phyloP scores from a whole-genome alignment of 2,113 vertebrate species.

The Aramus guarauna region DNA sequence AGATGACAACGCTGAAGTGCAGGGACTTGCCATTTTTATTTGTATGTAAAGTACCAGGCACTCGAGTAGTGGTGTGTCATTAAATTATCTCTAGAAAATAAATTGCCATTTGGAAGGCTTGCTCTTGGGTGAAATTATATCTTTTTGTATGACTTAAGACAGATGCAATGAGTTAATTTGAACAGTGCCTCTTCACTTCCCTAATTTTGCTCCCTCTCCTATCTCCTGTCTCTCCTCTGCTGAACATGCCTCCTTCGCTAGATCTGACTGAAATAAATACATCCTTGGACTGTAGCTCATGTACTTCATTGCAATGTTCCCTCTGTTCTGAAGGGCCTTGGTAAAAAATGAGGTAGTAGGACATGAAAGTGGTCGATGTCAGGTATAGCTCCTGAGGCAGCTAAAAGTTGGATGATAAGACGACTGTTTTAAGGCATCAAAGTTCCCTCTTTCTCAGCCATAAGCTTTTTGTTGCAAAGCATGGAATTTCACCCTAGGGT shows the following conservation, averaged over 20 bases:
- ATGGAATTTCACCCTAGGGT: neutral
- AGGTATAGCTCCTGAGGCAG: neutral
- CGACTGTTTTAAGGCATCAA: neutral
- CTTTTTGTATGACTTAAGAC: constrained; percentile 39
- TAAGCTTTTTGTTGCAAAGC: neutral
- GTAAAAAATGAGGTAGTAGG: neutral
- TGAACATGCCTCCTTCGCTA: neutral
- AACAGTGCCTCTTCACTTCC: constrained; percentile 15
- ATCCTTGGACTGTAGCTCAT: neutral
- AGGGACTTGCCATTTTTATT: constrained; percentile 37
- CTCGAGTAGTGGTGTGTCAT: constrained; percentile 15
- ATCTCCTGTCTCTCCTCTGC: neutral
- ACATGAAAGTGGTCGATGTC: neutral
- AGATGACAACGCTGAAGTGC: constrained; percentile 26
- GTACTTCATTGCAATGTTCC: neutral
- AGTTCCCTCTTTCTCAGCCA: neutral
- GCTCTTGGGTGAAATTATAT: constrained; percentile 41
- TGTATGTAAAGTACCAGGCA: constrained; percentile 29
- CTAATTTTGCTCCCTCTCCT: neutral
- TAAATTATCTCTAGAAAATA: constrained; percentile 56
- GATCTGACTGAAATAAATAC: neutral
- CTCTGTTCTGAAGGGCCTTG: neutral
- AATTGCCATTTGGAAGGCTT: constrained; percentile 5
- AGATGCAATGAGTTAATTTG: constrained; percentile 42
- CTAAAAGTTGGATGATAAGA: neutral